Conservation (phyloP, 2,888 invertebrate species). For the Drosophila mercatorum region DNA sequence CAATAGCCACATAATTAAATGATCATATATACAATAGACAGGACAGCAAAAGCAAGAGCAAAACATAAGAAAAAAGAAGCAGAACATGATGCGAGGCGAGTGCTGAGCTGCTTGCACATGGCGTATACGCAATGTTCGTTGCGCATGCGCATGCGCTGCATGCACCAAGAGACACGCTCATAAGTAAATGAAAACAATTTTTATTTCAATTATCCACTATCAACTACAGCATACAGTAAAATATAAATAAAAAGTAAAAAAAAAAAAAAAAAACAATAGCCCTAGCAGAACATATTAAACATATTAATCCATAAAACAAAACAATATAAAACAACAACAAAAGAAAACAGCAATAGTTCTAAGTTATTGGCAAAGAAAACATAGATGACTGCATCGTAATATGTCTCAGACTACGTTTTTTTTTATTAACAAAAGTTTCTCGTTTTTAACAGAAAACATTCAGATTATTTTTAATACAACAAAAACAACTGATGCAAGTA, state of each 20-base stretch:
- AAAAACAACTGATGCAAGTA: slow-evolving; percentile 78
- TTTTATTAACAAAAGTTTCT: slow-evolving; percentile 58
- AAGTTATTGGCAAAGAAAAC: slow-evolving; percentile 66
- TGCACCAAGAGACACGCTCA: slow-evolving; percentile 15
- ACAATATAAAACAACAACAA: slow-evolving; percentile 51
- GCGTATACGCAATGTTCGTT: slow-evolving; percentile 30
- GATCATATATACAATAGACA: slow-evolving; percentile 62
- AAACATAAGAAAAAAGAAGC: slow-evolving; percentile 62
- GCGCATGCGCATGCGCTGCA: slow-evolving; percentile 32
- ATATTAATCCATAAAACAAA: slow-evolving; percentile 61
- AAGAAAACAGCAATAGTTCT: slow-evolving; percentile 63
- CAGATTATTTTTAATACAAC: slow-evolving; percentile 57
- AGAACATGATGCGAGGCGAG: slow-evolving; percentile 56
- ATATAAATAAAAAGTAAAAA: neutral
- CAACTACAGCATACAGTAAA: slow-evolving; percentile 47
- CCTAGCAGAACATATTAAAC: slow-evolving; percentile 69
- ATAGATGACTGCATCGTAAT: slow-evolving; percentile 42
- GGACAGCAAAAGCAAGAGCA: slow-evolving; percentile 8
- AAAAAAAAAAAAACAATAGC: slow-evolving; percentile 59
- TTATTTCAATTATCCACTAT: slow-evolving; percentile 74
- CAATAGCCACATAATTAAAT: slow-evolving; percentile 76
- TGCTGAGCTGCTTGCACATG: slow-evolving; percentile 24
- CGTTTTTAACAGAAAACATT: slow-evolving; percentile 63
- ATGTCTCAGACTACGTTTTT: slow-evolving; percentile 23
- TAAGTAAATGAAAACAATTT: slow-evolving; percentile 62